phyloP scores from a whole-genome alignment of 2,113 vertebrate genomes.

The Charina bottae region DNA sequence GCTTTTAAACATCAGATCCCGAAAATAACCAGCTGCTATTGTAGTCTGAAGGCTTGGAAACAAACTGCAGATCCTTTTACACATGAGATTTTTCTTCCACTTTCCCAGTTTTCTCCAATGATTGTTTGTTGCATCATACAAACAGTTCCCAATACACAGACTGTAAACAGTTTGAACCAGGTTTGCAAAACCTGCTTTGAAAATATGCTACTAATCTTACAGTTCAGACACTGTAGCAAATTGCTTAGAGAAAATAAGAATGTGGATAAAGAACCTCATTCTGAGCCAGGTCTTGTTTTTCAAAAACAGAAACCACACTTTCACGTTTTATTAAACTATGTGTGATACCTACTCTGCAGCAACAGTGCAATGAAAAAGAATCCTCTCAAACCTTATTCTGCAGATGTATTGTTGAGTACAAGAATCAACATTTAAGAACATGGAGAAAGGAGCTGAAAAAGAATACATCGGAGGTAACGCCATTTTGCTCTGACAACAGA shows the following conservation, averaged over 20 bases:
- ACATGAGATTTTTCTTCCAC: not conserved
- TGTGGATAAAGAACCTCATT: too few relatives aligned
- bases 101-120: not conserved
- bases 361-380: slow-evolving; percentile 15
- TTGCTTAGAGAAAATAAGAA: not conserved
- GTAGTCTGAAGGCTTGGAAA: not conserved
- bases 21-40: not conserved
- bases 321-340: not conserved
- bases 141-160: not conserved
- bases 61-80: not conserved
- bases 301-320: not conserved
- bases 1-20: not conserved
- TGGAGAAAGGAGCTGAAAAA: not conserved
- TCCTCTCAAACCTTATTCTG: not conserved
- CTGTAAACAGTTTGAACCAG: not conserved
- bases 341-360: not conserved
- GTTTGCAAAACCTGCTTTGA: not conserved
- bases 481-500: not conserved
- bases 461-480: not conserved
- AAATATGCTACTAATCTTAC: not conserved
- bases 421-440: slow-evolving; percentile 17
- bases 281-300: not conserved
- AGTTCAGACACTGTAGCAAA: not conserved
- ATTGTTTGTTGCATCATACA: not conserved
- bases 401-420: not conserved